Conservation (phyloP, 2,888 invertebrate genomes). For the Ariolimax columbianus region DNA sequence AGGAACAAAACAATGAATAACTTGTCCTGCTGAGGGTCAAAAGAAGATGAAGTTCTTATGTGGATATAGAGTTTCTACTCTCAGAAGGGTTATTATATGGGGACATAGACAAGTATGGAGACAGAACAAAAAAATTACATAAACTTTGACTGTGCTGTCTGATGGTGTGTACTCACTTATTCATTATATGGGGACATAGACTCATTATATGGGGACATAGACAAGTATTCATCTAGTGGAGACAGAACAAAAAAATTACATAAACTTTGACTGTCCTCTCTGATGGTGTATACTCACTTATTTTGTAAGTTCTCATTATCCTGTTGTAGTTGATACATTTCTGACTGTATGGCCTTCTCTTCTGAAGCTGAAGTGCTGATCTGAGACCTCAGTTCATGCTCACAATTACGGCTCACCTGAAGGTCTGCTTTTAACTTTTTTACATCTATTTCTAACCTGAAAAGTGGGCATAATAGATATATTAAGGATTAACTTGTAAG, state of each 20-base stretch:
- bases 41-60: too few species aligned
- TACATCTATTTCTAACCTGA: conserved; percentile 86
- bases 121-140: too few species aligned
- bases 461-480: conserved; percentile 17
- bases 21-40: too few species aligned
- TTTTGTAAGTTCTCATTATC: conserved; percentile 92
- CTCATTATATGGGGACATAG: too few species aligned
- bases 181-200: too few species aligned
- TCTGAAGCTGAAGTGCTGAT: conserved; percentile 83
- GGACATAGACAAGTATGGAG: too few species aligned
- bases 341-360: conserved; percentile 85
- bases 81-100: too few species aligned
- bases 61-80: too few species aligned
- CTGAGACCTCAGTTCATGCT: conserved; percentile 87
- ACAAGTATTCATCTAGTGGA: too few species aligned
- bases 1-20: too few species aligned
- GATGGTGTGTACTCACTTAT: conserved; percentile 81
- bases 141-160: neutral
- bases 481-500: too few species aligned
- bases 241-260: too few species aligned
- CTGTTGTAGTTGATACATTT: conserved; percentile 88
- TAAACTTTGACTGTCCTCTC: neutral
- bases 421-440: conserved; percentile 87
- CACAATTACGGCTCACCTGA: conserved; percentile 85
- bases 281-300: conserved; percentile 81